These are phyloP conservation scores for Drosophila mimetica DNA, from an alignment of 2,888 invertebrate species.

Conservation along the genomic window DNA sequence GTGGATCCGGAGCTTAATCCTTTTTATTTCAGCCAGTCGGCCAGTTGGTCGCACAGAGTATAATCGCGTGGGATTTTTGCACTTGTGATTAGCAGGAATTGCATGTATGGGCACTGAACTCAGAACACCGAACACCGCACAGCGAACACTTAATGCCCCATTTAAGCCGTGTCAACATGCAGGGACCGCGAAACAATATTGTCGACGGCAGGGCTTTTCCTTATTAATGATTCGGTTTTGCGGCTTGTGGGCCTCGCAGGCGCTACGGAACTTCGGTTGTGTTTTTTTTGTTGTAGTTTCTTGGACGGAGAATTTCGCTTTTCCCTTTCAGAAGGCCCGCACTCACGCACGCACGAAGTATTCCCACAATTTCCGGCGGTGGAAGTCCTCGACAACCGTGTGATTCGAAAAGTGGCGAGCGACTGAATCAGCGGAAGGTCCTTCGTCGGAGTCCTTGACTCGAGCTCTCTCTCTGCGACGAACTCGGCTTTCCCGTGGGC, in stretches of 20 bases:
- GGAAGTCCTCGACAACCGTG: conserved; percentile 50
- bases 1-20: conserved; percentile 29
- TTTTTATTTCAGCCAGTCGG: conserved; percentile 1
- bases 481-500: conserved; percentile 63
- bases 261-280: conserved; percentile 5
- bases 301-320: conserved; percentile 59
- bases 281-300: conserved; percentile 8
- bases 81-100: conserved; percentile 16
- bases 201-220: conserved; percentile 38
- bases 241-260: conserved; percentile 34
- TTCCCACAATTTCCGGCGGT: conserved; percentile 21
- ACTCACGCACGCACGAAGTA: conserved; percentile 21
- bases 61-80: conserved; percentile 7
- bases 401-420: conserved; percentile 58
- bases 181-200: conserved; percentile 31
- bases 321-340: conserved; percentile 1
- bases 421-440: conserved; percentile 42
- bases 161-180: conserved; percentile 38
- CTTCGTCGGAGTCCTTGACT: conserved; percentile 14
- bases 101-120: conserved; percentile 6
- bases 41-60: background rate
- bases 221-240: conserved; percentile 63
- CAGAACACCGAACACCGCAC: conserved; percentile 8
- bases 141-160: conserved; percentile 34
- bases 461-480: background rate